Percentiles rank a stretch among this genome's conserved stretches.
phyloP scores from a whole-genome alignment of 2,113 vertebrate genomes.

The Progne subis region DNA sequence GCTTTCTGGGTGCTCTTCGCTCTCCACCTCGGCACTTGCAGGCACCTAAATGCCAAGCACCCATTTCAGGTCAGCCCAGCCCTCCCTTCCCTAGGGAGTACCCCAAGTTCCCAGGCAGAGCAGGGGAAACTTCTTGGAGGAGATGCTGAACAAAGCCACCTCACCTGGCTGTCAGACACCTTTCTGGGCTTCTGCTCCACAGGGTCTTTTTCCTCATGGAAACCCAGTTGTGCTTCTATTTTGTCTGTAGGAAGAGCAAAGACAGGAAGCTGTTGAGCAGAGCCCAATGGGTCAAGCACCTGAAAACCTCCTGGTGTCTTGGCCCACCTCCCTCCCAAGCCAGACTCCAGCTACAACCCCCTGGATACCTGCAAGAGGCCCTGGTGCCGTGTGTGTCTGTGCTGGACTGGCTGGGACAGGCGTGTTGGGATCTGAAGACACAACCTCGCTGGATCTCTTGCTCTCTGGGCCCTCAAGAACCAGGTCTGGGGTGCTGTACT shows the following conservation, averaged over 20 bases:
- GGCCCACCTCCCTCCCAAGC: background rate
- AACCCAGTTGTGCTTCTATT: slow-evolving; percentile 71
- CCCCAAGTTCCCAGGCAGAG: background rate
- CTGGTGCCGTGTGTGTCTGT: slow-evolving; percentile 71
- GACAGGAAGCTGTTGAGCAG: background rate
- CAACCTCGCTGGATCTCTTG: slow-evolving; percentile 84
- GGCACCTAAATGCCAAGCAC: slow-evolving; percentile 35
- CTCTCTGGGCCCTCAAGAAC: slow-evolving; percentile 84
- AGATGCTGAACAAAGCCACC: background rate
- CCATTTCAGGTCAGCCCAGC: background rate
- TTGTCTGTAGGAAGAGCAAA: slow-evolving; percentile 79
- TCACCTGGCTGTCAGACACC: slow-evolving; percentile 80
- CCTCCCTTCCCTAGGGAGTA: background rate
- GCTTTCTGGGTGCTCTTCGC: slow-evolving; percentile 62
- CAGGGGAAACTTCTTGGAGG: background rate
- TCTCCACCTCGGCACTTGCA: slow-evolving; percentile 31
- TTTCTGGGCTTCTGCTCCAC: slow-evolving; percentile 78
- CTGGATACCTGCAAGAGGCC: slow-evolving; percentile 78
- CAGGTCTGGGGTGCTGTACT: slow-evolving; percentile 92
- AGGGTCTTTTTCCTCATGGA: slow-evolving; percentile 84
- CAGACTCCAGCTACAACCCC: background rate
- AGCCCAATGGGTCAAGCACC: background rate
- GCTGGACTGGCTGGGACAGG: slow-evolving; percentile 89
- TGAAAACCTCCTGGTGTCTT: background rate
- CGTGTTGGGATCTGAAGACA: slow-evolving; percentile 92